Percentiles rank a stretch among this genome's conserved stretches.
Evolutionary conservation across 2,888 invertebrate species (phyloP).

Genomic region (Acronicta aceris): DNA sequence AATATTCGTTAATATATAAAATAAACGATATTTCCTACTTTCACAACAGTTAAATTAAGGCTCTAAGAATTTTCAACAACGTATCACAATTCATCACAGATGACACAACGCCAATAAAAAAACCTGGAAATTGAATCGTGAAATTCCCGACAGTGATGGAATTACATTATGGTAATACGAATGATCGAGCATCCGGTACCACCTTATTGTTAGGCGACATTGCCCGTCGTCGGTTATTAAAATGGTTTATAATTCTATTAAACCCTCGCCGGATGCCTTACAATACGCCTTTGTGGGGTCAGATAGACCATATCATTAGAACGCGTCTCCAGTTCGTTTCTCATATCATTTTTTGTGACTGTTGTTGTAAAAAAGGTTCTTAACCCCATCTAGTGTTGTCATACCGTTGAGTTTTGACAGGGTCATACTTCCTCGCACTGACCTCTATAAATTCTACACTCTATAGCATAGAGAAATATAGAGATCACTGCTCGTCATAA

Average conservation of each 20-base stretch:
- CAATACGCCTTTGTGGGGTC: constrained; percentile 64
- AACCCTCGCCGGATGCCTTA: constrained; percentile 56
- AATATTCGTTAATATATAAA: no score
- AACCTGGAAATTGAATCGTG: constrained; percentile 54
- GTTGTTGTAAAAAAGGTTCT: constrained; percentile 41
- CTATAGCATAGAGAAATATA: no score
- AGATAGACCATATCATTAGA: constrained; percentile 49
- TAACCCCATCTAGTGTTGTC: constrained; percentile 23
- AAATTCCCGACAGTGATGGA: constrained; percentile 61
- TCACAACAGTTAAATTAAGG: constrained; percentile 1
- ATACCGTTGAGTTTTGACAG: no score
- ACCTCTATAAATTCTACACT: no score
- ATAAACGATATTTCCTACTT: neutral
- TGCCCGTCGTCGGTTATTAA: constrained; percentile 65
- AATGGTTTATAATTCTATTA: constrained; percentile 67
- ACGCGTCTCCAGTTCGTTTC: constrained; percentile 31
- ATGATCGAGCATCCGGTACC: constrained; percentile 75
- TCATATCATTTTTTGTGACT: constrained; percentile 32
- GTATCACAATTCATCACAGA: constrained; percentile 18
- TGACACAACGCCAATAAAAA: constrained; percentile 27
- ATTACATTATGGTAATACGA: constrained; percentile 77
- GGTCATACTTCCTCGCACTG: no score
- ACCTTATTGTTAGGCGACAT: constrained; percentile 71
- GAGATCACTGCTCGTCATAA: no score
- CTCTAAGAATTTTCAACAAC: constrained; percentile 7